Evolutionary conservation across 1,140 invertebrate species (phyloP), one percentile per base, ranked within the genome.

Genomic region (Bicyclus anynana): DNA sequence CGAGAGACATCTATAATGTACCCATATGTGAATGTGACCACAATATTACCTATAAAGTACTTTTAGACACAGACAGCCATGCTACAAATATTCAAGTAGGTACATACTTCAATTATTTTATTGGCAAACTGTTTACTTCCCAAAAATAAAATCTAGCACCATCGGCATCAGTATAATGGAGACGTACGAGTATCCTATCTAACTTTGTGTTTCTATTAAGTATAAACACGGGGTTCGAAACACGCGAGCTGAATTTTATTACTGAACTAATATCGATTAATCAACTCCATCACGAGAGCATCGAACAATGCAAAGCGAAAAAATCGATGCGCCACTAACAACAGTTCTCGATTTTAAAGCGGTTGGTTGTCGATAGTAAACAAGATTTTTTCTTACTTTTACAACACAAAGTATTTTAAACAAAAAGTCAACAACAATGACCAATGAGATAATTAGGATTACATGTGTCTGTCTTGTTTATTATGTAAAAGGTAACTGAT

Each of bases 201-300:
- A 16, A 40, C 16, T 16, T 40, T 40, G 58, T 27, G 33, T 47
- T 52, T 53, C 52, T 60, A 60, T 60, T 23, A 58, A 50, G 16
- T 57, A 57, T 50, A 50, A 57, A 57, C 54, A 23, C 17, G 6
- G 37, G 37, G 26, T 18, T 26, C n/a, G 23, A 42, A 48, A 44
- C 50, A 55, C 42, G 44, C 53, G 53, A 56, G 23, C 37, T 49
- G 61, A 51, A 68, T 57, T 70, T 68, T 73, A 71, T 69, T 70
- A 49, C 49, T 56, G 53, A 63, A 61, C 61, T 71, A 67, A 71
- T 73, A 69, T 73, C 72, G 74, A 80, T 80, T 80, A 78, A 80
- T 80, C 77, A 80, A 75, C 60, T 57, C 52, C 65, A 67, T 68
- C 68, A 67, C 61, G 54, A 62, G 61, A 44, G 42, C 51, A 54